Evolutionary conservation across 2,797 vertebrate species (phyloP).

Genomic region (Nannoperca australis): DNA sequence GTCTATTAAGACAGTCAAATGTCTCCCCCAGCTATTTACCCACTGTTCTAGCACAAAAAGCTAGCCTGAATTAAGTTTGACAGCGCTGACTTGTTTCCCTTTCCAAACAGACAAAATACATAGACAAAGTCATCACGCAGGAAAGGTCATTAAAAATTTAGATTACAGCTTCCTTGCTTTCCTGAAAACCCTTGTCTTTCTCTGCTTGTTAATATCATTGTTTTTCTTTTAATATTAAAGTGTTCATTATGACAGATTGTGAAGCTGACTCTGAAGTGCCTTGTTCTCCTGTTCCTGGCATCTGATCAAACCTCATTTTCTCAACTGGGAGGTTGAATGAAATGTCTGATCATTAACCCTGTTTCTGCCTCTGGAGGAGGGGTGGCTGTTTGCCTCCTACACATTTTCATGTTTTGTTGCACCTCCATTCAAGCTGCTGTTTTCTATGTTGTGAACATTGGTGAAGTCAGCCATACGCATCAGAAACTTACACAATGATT

Average conservation of each 20-base stretch:
- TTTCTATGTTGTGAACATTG: conserved; percentile 33
- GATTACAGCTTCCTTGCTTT: conserved; percentile 72
- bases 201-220: conserved; percentile 75
- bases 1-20: conserved; percentile 80
- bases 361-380: conserved; percentile 56
- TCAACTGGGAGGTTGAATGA: conserved; percentile 64
- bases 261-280: conserved; percentile 57
- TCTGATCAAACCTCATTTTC: conserved; percentile 75
- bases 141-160: conserved; percentile 82
- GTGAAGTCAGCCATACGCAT: background rate
- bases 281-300: conserved; percentile 61
- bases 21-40: conserved; percentile 76
- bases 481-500: background rate
- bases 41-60: conserved; percentile 68
- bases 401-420: conserved; percentile 44
- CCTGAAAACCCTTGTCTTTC: conserved; percentile 66
- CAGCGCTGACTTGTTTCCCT: conserved; percentile 58
- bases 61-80: conserved; percentile 69
- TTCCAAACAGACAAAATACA: conserved; percentile 75
- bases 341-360: conserved; percentile 73
- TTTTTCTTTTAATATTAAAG: conserved; percentile 80
- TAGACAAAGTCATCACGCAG: conserved; percentile 65
- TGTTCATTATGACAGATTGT: conserved; percentile 74
- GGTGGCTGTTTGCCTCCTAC: conserved; percentile 53
- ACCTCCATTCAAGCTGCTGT: conserved; percentile 45